Percentiles rank a stretch among this genome's conserved stretches.
Evolutionary conservation across 2,113 vertebrate genomes (phyloP).

Genomic region (Mesoclemmys tuberculata): DNA sequence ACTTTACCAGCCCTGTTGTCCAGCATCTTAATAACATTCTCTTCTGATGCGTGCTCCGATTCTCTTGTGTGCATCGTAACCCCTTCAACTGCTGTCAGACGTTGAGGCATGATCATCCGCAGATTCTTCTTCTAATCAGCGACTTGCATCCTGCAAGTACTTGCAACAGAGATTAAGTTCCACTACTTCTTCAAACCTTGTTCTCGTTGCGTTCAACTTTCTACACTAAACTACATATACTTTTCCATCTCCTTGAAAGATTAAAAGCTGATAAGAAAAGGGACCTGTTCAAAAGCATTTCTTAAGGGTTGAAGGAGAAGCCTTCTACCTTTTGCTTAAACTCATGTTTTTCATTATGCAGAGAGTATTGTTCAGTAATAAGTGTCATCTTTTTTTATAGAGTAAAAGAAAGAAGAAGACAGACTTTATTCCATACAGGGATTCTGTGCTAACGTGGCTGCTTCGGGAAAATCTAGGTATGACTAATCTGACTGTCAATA

Average conservation of each 20-base stretch:
- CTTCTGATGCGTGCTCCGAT: neutral
- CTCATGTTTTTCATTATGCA: neutral
- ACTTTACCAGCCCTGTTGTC: neutral
- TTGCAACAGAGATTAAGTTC: neutral
- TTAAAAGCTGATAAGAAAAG: neutral
- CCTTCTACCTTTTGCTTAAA: neutral
- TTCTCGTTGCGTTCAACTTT: neutral
- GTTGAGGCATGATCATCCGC: neutral
- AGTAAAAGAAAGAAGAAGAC: slow-evolving; percentile 99
- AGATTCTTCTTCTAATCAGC: neutral
- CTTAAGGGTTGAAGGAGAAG: neutral
- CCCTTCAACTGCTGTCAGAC: neutral
- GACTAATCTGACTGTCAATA: neutral
- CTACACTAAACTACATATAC: neutral
- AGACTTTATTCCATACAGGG: slow-evolving; percentile 97
- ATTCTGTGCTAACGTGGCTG: slow-evolving; percentile 99
- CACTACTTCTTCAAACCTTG: neutral
- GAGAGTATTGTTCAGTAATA: neutral
- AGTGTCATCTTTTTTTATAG: slow-evolving; percentile 74
- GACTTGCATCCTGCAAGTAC: neutral
- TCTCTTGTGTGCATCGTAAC: neutral
- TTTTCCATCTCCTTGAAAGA: neutral
- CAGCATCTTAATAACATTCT: neutral
- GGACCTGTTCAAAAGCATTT: neutral
- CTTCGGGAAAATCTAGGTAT: slow-evolving; percentile 97